Evolutionary conservation across 2,888 invertebrate species (phyloP), one percentile per base, ranked within the genome.

Genomic region (Himalopsyche anomala): DNA sequence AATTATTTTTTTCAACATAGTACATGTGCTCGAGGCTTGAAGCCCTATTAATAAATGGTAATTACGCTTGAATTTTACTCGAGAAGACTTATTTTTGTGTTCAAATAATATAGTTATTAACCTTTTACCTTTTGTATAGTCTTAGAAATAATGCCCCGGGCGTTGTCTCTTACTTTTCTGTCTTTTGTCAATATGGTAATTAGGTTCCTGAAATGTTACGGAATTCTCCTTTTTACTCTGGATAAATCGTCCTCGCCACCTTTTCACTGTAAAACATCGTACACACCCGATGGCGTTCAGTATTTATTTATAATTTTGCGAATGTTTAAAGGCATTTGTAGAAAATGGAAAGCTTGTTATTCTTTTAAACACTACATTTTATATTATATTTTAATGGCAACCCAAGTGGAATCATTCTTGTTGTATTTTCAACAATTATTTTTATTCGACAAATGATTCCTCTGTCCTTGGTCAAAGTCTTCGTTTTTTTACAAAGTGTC

Each of bases 131-230:
- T 74, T 74, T 28, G 28, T 8, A 28, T 19, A 11, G 62, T 62
- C 9, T 11, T 5, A 2, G n/a, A 4, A 62, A 62, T 6, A 62
- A 62, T 19, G 28, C 62, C 19, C 8, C 3, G 74, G 38, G 15
- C 36, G 74, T 74, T 74, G 74, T 36, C 28, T 62, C 62, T 74
- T 4, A 12, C 74, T 28, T 9, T 74, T 28, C 15, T 74, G 38
- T 28, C 36, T 15, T 74, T 74, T 74, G 74, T 15, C 36, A 74
- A 36, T 74, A 36, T 74, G 28, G 74, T 74, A 74, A 74, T 74
- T 62, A 62, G 28, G 62, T 62, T 62, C 62, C 62, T 28, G 62
- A 62, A 62, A 51, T 51, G 15, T 51, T 51, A 15, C 51, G 15
- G 15, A 51, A 74, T 15, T 74, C 28, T 74, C 74, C 74, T 74